Percentiles rank a stretch among this genome's conserved stretches.
Evolutionary conservation across 2,797 vertebrate genomes (phyloP).

Genomic region (Thamnophis elegans): DNA sequence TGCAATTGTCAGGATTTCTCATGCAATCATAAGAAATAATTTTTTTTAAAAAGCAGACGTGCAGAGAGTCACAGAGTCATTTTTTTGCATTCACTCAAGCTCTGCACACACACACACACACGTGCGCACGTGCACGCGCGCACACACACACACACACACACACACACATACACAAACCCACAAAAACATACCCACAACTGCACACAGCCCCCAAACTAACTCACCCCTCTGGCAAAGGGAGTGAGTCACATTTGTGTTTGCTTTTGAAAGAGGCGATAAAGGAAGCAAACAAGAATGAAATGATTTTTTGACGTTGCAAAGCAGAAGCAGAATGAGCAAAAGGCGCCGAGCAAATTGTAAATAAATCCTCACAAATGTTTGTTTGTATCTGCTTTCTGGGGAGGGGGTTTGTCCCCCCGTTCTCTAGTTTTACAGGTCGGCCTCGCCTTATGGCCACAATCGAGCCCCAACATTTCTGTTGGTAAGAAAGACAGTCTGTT

Average conservation of each 20-base stretch:
- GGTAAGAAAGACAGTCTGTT: neutral
- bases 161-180: no score
- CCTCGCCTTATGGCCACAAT: neutral
- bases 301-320: neutral
- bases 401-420: neutral
- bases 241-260: conserved; percentile 54
- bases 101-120: neutral
- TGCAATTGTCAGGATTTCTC: conserved; percentile 35
- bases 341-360: neutral
- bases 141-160: no score
- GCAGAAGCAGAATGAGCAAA: conserved; percentile 23
- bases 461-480: neutral
- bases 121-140: no score
- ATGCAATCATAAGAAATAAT: conserved; percentile 51
- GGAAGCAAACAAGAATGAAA: neutral
- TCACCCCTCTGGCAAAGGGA: neutral
- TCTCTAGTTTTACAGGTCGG: neutral
- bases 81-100: neutral
- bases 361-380: neutral
- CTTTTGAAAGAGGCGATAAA: neutral
- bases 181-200: neutral
- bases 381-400: neutral
- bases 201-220: neutral
- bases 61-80: conserved; percentile 56
- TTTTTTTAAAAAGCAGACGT: conserved; percentile 51